Conservation (phyloP, 2,113 vertebrate species). For the Channa maculata region DNA sequence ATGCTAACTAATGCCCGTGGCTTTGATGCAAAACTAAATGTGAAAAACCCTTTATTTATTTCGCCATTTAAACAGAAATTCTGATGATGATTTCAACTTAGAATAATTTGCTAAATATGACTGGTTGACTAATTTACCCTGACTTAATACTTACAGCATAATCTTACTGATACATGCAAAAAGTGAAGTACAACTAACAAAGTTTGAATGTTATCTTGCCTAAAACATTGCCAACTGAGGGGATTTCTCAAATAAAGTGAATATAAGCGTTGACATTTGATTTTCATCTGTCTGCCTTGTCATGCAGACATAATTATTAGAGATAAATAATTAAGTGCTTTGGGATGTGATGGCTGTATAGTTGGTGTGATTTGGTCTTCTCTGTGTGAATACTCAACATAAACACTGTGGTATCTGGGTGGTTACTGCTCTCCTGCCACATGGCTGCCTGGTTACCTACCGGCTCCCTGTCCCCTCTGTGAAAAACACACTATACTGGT, state of each 20-base stretch:
- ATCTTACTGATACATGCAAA: background rate
- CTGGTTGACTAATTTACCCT: too few relatives aligned
- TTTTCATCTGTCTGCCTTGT: conserved; percentile 34
- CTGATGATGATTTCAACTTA: conserved; percentile 6
- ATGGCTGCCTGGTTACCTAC: conserved; percentile 78
- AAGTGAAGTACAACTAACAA: background rate
- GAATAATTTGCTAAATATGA: background rate
- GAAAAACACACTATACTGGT: conserved; percentile 48
- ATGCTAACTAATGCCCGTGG: conserved; percentile 35
- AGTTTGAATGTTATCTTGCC: conserved; percentile 20
- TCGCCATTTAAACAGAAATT: background rate
- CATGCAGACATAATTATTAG: conserved; percentile 61
- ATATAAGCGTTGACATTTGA: conserved; percentile 58
- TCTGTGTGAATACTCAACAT: conserved; percentile 38
- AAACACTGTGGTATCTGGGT: conserved; percentile 72
- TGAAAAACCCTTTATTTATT: conserved; percentile 34
- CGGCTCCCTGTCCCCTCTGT: conserved; percentile 41
- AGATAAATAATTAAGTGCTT: conserved; percentile 72
- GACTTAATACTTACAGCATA: too few relatives aligned
- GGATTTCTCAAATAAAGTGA: conserved; percentile 32
- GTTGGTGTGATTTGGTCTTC: conserved; percentile 45
- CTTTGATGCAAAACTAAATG: conserved; percentile 44
- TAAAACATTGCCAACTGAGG: background rate
- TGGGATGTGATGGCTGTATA: conserved; percentile 34
- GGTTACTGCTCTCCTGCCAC: conserved; percentile 69